phyloP scores from a whole-genome alignment of 2,113 vertebrate species.

The Hypocryptadius cinnamomeus region DNA sequence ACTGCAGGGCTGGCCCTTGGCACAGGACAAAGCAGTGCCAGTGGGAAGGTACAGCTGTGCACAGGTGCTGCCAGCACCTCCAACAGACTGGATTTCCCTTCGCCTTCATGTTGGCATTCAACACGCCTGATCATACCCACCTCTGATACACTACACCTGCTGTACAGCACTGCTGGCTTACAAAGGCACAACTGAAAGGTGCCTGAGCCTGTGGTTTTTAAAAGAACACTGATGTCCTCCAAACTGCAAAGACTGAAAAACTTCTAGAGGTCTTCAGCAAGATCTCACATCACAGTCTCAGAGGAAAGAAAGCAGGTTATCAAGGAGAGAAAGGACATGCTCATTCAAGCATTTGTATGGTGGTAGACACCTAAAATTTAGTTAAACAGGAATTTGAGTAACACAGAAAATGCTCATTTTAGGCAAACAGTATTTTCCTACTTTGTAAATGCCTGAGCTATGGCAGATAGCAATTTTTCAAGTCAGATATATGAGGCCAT shows the following conservation, averaged over 20 bases:
- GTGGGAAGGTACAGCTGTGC: not conserved
- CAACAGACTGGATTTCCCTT: not conserved
- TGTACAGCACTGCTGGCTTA: not conserved
- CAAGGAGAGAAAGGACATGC: not conserved
- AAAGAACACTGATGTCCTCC: not conserved
- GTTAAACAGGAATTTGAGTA: not conserved
- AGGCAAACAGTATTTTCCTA: not conserved
- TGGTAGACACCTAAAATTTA: not conserved
- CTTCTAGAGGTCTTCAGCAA: not conserved
- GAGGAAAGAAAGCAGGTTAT: not conserved
- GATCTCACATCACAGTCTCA: not conserved
- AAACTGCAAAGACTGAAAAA: not conserved
- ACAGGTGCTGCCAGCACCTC: not conserved
- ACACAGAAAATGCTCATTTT: not conserved
- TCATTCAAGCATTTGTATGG: not conserved
- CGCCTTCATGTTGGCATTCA: rapidly evolving
- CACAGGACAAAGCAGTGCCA: no score
- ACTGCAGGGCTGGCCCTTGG: not conserved
- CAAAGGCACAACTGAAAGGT: not conserved
- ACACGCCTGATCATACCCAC: not conserved
- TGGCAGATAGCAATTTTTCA: not conserved
- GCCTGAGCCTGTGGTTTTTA: not conserved
- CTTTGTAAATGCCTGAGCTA: not conserved
- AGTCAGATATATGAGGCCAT: not conserved
- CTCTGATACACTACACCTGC: not conserved